A percentile compares a stretch with the other conserved stretches of the same genome.
phyloP scores from a whole-genome alignment of 2,797 vertebrate species.

The Miopithecus talapoin region DNA sequence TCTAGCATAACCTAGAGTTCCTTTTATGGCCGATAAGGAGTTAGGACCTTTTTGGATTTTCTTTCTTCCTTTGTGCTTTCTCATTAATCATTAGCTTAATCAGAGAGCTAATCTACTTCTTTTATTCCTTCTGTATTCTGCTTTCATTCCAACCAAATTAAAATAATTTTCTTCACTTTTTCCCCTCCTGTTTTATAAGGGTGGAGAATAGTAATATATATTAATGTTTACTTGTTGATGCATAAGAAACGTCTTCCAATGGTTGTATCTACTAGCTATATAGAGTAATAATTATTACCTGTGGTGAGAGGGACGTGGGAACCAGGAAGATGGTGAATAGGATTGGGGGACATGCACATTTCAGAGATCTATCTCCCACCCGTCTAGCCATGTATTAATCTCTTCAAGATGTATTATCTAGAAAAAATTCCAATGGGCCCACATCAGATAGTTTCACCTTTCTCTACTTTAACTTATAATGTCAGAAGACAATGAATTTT shows the following conservation, averaged over 20 bases:
- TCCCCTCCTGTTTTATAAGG: background rate
- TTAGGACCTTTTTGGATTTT: background rate
- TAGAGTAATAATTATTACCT: background rate
- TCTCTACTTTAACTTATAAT: background rate
- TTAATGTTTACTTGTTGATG: background rate
- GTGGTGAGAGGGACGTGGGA: background rate
- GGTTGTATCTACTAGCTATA: background rate
- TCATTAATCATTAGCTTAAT: background rate
- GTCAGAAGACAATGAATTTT: slow-evolving; percentile 25
- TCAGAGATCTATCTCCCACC: background rate
- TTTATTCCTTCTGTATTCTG: background rate
- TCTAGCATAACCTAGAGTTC: background rate
- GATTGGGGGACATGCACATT: background rate
- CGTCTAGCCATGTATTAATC: background rate
- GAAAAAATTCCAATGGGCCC: background rate
- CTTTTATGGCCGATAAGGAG: background rate
- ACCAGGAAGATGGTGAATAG: background rate
- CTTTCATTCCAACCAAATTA: slow-evolving; percentile 9
- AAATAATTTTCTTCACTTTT: slow-evolving; percentile 10
- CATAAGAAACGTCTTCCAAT: background rate
- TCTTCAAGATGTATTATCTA: background rate
- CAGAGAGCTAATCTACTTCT: background rate
- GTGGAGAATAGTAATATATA: background rate
- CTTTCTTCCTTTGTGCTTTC: background rate
- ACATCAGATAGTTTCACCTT: background rate